These are phyloP conservation scores for Bursaphelenchus mucronatus DNA, from an alignment of 1,140 invertebrate species.

Conservation along the genomic window DNA sequence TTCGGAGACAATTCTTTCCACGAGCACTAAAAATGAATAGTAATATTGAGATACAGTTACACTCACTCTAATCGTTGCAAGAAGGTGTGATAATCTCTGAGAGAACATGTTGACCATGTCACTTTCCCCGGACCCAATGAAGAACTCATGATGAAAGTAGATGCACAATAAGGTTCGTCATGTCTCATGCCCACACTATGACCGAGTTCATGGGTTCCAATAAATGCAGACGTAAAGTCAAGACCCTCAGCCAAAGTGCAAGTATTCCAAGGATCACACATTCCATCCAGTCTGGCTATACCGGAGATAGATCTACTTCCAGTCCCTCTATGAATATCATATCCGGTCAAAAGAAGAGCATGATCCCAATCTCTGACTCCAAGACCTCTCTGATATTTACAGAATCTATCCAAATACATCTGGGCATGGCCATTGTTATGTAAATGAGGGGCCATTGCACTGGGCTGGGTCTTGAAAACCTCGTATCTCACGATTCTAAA, in stretches of 20 bases:
- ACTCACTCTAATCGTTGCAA: constrained; percentile 56
- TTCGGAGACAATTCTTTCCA: constrained; percentile 55
- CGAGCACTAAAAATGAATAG: constrained; percentile 39
- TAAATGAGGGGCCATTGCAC: constrained; percentile 53
- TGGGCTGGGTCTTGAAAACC: constrained; percentile 55
- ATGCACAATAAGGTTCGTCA: constrained; percentile 60
- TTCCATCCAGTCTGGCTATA: constrained; percentile 59
- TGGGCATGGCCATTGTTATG: constrained; percentile 58
- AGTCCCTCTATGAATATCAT: constrained; percentile 45
- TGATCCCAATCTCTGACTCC: constrained; percentile 59
- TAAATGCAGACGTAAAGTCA: constrained; percentile 60
- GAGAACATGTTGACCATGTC: constrained; percentile 62
- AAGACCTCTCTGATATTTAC: constrained; percentile 54
- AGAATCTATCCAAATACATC: constrained; percentile 56
- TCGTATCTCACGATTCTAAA: constrained; percentile 58
- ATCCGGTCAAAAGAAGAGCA: constrained; percentile 57
- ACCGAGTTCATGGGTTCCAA: constrained; percentile 59
- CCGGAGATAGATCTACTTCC: constrained; percentile 60
- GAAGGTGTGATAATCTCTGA: constrained; percentile 60
- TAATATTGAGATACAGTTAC: constrained; percentile 11
- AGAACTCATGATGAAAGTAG: constrained; percentile 62
- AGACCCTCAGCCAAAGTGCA: constrained; percentile 58
- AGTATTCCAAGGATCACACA: constrained; percentile 56
- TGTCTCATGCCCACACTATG: constrained; percentile 60
- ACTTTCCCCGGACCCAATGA: constrained; percentile 63